phyloP scores from a whole-genome alignment of 2,113 vertebrate species.

The Cavia aperea region DNA sequence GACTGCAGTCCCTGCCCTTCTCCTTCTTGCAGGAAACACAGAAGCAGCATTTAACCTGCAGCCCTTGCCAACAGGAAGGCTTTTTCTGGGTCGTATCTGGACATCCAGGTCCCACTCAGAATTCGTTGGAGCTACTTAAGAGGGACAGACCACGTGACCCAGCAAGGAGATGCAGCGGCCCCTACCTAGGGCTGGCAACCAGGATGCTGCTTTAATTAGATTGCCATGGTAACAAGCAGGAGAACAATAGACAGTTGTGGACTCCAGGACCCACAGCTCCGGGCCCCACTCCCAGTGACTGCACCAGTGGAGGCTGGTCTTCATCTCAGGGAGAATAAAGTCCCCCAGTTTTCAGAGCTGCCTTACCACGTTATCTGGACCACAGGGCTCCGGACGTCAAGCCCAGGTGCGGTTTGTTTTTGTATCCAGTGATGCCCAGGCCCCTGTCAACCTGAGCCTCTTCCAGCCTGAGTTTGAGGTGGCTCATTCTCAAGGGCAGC shows the following conservation, averaged over 20 bases:
- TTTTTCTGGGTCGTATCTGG: neutral
- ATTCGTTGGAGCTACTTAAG: neutral
- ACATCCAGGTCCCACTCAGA: neutral
- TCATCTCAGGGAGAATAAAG: conserved; percentile 28
- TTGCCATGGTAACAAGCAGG: conserved; percentile 68
- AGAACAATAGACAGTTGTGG: conserved; percentile 71
- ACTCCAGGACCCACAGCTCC: conserved; percentile 57
- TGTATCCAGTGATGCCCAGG: neutral
- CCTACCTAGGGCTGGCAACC: conserved; percentile 56
- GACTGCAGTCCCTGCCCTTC: neutral
- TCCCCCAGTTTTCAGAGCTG: neutral
- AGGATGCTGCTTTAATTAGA: conserved; percentile 67
- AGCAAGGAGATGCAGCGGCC: neutral
- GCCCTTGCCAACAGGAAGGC: neutral
- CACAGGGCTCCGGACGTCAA: neutral
- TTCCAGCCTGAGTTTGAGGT: neutral
- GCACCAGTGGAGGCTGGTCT: conserved; percentile 33
- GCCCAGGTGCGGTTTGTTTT: neutral
- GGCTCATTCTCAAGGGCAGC: neutral
- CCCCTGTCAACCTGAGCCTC: neutral
- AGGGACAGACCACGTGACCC: neutral
- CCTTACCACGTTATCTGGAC: neutral
- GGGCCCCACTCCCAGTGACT: conserved; percentile 55
- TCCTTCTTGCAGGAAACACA: neutral
- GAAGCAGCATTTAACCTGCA: neutral